Conservation (phyloP, 2,113 vertebrate genomes). For the Paradoxurus hermaphroditus region DNA sequence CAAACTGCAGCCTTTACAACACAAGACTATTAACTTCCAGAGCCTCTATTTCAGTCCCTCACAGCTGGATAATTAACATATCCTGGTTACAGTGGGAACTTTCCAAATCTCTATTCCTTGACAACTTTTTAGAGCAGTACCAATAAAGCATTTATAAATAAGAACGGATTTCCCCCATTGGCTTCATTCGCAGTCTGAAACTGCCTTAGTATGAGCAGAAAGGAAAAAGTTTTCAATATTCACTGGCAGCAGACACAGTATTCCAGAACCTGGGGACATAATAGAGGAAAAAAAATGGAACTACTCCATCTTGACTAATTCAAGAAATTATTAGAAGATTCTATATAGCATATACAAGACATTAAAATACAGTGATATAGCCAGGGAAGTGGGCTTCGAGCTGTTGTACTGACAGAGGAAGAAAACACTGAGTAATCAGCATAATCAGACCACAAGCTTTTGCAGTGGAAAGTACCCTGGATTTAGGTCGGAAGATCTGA, state of each 20-base stretch:
- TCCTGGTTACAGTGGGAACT: neutral
- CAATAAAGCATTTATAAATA: conserved; percentile 24
- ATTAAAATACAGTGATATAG: neutral
- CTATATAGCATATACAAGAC: neutral
- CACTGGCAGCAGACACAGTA: neutral
- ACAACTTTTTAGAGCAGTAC: conserved; percentile 10
- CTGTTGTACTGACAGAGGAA: neutral
- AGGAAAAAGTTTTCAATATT: conserved; percentile 47
- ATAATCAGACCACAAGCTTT: neutral
- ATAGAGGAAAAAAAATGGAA: neutral
- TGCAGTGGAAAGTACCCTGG: neutral
- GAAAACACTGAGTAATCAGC: neutral
- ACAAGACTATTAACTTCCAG: neutral
- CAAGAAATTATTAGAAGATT: neutral
- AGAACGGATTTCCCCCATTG: neutral
- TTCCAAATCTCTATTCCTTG: conserved; percentile 17
- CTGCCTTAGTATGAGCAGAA: conserved; percentile 18
- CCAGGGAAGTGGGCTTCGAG: neutral
- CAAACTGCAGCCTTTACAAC: neutral
- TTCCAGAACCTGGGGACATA: neutral
- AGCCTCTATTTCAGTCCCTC: neutral
- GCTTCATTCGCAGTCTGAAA: conserved; percentile 46
- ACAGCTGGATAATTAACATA: neutral
- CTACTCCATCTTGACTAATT: neutral
- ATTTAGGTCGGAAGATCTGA: neutral